Conservation (phyloP, 2,113 vertebrate species). For the Podilymbus podiceps region DNA sequence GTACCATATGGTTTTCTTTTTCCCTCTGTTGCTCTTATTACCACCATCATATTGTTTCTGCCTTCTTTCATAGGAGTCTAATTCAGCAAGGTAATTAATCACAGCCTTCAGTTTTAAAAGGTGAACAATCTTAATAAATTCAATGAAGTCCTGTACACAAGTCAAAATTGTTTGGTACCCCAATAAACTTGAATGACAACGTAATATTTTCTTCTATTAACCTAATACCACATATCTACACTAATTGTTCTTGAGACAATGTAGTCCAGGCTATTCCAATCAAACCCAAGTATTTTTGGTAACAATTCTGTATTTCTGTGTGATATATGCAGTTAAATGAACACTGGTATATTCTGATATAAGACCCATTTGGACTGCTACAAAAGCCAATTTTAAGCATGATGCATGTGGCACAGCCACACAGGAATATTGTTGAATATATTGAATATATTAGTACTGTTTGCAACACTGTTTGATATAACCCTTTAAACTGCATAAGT, state of each 20-base stretch:
- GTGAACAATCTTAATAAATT: background rate
- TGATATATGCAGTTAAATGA: background rate
- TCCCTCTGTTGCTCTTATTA: background rate
- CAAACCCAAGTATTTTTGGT: background rate
- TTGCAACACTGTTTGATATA: background rate
- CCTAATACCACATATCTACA: background rate
- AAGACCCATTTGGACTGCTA: background rate
- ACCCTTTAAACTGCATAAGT: background rate
- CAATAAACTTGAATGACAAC: background rate
- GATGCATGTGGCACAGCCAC: background rate
- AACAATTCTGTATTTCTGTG: background rate
- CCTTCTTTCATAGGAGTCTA: background rate
- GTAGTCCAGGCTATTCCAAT: background rate
- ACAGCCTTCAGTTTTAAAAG: background rate
- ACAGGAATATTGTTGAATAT: too few species aligned
- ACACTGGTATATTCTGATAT: background rate
- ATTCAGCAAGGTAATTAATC: background rate
- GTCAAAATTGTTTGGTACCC: background rate
- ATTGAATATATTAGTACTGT: too few species aligned
- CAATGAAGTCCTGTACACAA: background rate
- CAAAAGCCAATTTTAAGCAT: background rate
- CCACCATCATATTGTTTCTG: background rate
- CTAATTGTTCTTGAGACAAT: background rate
- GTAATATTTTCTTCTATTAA: background rate
- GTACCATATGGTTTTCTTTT: background rate